Evolutionary conservation across 2,888 invertebrate species (phyloP), one percentile per base, ranked within the genome.

Genomic region (Brachyopa scutellaris): DNA sequence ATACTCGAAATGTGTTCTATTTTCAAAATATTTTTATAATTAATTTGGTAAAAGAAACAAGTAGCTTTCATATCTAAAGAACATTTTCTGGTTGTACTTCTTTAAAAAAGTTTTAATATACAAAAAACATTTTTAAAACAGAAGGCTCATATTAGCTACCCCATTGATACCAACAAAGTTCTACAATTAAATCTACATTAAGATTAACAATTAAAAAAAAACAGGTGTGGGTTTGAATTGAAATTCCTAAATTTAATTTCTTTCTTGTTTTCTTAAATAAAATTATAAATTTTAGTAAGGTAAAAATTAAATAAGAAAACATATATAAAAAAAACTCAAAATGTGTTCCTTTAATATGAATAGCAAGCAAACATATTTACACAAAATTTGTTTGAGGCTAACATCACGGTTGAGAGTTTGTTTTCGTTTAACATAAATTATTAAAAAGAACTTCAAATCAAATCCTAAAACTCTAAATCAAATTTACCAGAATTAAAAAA

Each of bases 351-450:
- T 78, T 79, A 86, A 84, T 66, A 66, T 38, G 40, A 62, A 61
- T 23, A 53, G 15, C 23, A 64, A 67, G 13, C 51, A 51, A 82
- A 36, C 85, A 85, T 85, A 85, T 85, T 85, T 76, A 70, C 66
- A 70, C 66, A 78, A 47, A 70, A 73, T 21, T 26, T 40, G 49
- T 66, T 66, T 49, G 17, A 74, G 26, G 29, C n/a, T 40, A 53
- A 72, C 77, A 72, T 82, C 82, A 77, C 82, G 61, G 76, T 72
- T 82, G 82, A 72, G 64, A 82, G 82, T 82, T 82, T 82, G 82
- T 82, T 82, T 77, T 74, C 47, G 40, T 26, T 26, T 3, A 76
- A 82, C 67, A 76, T 80, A 82, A 85, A 53, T 72, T 77, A 70
- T 55, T 82, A 79, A 78, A 59, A 49, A 76, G 83, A 49, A 73